Evolutionary conservation across 1,140 invertebrate genomes (phyloP), one percentile per base, ranked within the genome.

Genomic region (Acromyrmex echinatior): DNA sequence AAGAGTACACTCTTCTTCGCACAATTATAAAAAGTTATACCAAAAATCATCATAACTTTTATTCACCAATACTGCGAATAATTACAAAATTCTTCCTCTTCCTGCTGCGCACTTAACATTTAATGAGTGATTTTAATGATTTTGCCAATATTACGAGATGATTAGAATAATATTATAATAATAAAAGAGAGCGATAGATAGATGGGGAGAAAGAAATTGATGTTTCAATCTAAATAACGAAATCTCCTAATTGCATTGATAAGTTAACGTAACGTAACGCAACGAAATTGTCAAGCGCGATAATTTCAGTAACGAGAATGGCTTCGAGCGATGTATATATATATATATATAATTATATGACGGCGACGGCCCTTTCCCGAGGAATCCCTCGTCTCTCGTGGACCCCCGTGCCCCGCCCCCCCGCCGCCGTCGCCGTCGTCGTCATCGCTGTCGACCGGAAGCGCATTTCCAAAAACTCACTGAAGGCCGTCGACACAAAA

Each of bases 381-480:
- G 53, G 18, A 82, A 81, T 68, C 10, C 12, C 31, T 56, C n/a
- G 79, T 71, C 18, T 71, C 18, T 70, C 35, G 16, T 45, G 39
- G 21, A 49, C n/a, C n/a, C n/a, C 70, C 53, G 56, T 25, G 25
- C 25, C 25, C 25, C 80, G 53, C 39, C 6, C 68, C 53, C 1
- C 25, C 25, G 25, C 25, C 25, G 31, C 3, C 28, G 62, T 0
- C 58, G 58, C 3, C 58, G 21, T 35, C 63, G 21, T 16, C 35
- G 35, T 10, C 51, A 28, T n/a, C 35, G 35, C 56, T 25, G 79
- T 4, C 58, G 76, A 84, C 80, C 80, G 80, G 80, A 84, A 84
- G 80, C 80, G 80, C 80, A 84, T 84, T 84, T 84, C 70, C 80
- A 84, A 84, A 84, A 84, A 84, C 56, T n/a, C 80, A 25, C 70